These are phyloP conservation scores for Naja naja DNA, from an alignment of 2,113 vertebrate genomes.

Conservation along the genomic window DNA sequence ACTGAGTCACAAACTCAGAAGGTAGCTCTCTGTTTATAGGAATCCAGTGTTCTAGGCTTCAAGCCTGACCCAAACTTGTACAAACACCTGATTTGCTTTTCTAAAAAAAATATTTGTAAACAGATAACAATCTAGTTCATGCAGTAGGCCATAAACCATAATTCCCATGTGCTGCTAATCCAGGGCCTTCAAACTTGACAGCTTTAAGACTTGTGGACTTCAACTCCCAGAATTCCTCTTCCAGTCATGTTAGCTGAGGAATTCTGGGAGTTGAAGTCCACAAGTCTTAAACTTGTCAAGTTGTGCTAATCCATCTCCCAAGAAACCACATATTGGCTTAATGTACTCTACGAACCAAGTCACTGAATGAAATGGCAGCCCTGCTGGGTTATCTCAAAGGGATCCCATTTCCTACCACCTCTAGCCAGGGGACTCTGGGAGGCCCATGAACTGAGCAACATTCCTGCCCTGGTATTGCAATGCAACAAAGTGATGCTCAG, in stretches of 20 bases:
- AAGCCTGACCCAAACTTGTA: not conserved
- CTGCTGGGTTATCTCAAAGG: not conserved
- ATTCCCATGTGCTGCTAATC: not conserved
- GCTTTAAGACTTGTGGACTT: no score
- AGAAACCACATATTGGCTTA: not conserved
- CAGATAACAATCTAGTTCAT: not conserved
- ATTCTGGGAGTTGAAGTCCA: no score
- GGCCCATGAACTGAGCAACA: not conserved
- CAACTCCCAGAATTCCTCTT: no score
- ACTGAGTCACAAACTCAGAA: not conserved
- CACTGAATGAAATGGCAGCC: not conserved
- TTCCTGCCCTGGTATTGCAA: not conserved
- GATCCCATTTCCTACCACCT: not conserved
- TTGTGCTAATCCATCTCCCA: not conserved
- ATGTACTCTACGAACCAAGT: not conserved
- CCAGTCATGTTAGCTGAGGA: no score
- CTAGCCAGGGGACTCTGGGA: not conserved
- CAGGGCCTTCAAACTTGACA: no score
- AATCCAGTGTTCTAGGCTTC: not conserved
- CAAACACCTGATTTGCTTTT: not conserved
- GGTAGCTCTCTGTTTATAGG: not conserved
- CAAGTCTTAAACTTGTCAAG: no score
- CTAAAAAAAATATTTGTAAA: not conserved
- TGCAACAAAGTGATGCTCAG: not conserved
- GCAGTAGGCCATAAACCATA: not conserved